phyloP scores from a whole-genome alignment of 2,113 vertebrate genomes.

The Prionailurus viverrinus region DNA sequence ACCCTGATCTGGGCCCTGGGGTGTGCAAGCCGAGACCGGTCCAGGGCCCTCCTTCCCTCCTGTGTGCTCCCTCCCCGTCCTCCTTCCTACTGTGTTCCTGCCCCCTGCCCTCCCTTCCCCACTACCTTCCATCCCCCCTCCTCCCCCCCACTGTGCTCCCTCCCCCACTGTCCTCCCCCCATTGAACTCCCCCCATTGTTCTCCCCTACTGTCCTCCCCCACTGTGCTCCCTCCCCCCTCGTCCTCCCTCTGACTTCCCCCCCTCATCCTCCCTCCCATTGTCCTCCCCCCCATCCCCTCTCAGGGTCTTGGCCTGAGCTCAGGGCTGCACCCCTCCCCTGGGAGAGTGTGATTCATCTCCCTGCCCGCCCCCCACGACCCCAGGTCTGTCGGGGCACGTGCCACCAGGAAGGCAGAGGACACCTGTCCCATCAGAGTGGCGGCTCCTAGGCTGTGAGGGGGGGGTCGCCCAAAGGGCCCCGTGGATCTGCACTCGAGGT shows the following conservation, averaged over 20 bases:
- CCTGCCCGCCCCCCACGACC: neutral
- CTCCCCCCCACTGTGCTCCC: no score
- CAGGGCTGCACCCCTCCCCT: neutral
- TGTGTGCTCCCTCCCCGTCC: no score
- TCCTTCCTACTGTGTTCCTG: no score
- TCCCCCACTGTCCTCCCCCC: no score
- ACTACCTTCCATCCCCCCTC: no score
- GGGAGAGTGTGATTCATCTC: neutral
- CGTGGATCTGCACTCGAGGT: neutral
- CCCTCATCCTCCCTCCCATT: accelerated
- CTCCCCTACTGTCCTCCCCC: no score
- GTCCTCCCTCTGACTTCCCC: neutral
- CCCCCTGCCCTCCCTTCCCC: no score
- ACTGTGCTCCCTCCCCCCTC: neutral
- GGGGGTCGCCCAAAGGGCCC: neutral
- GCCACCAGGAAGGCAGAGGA: neutral
- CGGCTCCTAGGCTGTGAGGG: neutral
- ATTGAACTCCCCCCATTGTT: no score
- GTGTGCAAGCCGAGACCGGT: no score
- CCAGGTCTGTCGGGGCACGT: neutral
- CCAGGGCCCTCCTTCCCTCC: neutral
- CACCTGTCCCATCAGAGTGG: neutral
- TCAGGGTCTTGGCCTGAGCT: neutral
- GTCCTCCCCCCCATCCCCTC: neutral
- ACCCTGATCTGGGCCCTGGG: no score